phyloP scores from a whole-genome alignment of 92 coral and sea anemone species.

The Hydrozoanthus gracilis region DNA sequence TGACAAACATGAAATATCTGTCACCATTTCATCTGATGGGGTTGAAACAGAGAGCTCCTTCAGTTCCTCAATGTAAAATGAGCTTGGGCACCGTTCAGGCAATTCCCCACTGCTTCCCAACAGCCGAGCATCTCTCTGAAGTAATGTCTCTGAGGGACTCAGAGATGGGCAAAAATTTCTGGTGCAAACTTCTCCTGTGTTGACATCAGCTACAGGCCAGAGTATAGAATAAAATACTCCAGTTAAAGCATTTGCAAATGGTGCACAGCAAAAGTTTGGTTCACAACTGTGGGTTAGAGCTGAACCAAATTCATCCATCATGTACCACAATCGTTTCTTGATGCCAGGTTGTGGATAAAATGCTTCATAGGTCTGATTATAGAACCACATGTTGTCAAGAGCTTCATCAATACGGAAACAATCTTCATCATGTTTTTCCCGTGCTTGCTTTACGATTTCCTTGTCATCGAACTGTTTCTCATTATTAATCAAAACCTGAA shows the following conservation, averaged over 20 bases:
- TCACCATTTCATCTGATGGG: slow-evolving; percentile 29
- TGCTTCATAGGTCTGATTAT: slow-evolving; percentile 86
- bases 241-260: slow-evolving; percentile 82
- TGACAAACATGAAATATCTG: slow-evolving; percentile 43
- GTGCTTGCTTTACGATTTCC: slow-evolving; percentile 73
- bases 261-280: slow-evolving; percentile 82
- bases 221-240: slow-evolving; percentile 71
- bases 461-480: slow-evolving; percentile 78
- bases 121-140: slow-evolving; percentile 75
- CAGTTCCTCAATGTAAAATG: slow-evolving; percentile 64
- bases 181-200: slow-evolving; percentile 69
- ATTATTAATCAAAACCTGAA: slow-evolving; percentile 69
- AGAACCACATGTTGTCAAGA: slow-evolving; percentile 80
- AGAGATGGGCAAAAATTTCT: slow-evolving; percentile 76
- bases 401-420: slow-evolving; percentile 39
- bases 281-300: slow-evolving; percentile 67
- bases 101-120: slow-evolving; percentile 65
- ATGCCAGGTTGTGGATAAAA: slow-evolving; percentile 66
- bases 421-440: slow-evolving; percentile 53
- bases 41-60: slow-evolving; percentile 43
- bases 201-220: slow-evolving; percentile 77
- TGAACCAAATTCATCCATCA: slow-evolving; percentile 85
- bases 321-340: slow-evolving; percentile 76
- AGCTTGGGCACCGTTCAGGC: slow-evolving; percentile 67
- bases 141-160: slow-evolving; percentile 52